A percentile compares a stretch with the other conserved stretches of the same genome.
phyloP scores from a whole-genome alignment of 2,797 vertebrate genomes.

The Orestias chungarensis region DNA sequence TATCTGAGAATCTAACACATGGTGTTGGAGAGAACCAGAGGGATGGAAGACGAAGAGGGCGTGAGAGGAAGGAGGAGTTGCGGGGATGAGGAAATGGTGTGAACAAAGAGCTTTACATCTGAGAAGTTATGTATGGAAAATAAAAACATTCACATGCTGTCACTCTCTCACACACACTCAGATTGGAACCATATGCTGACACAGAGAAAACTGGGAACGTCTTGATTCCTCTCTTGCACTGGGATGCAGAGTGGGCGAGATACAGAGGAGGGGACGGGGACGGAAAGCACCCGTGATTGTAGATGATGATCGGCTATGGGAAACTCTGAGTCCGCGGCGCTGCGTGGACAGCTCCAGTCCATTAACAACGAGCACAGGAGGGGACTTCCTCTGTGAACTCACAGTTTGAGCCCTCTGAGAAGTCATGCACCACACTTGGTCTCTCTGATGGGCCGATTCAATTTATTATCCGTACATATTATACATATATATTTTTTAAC shows the following conservation, averaged over 20 bases:
- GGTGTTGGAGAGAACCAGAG: constrained; percentile 77
- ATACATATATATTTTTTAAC: background rate
- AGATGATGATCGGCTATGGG: constrained; percentile 75
- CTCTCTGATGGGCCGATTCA: constrained; percentile 11
- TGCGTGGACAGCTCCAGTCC: constrained; percentile 56
- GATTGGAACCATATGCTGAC: constrained; percentile 82
- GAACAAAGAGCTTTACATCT: constrained; percentile 78
- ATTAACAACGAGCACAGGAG: constrained; percentile 51
- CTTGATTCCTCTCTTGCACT: constrained; percentile 74
- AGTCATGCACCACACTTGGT: constrained; percentile 1
- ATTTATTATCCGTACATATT: background rate
- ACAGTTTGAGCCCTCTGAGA: constrained; percentile 30
- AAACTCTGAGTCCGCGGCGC: constrained; percentile 57
- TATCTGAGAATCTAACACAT: constrained; percentile 74
- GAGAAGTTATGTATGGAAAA: constrained; percentile 74
- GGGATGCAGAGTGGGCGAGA: constrained; percentile 60
- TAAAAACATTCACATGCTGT: constrained; percentile 74
- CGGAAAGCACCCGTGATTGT: constrained; percentile 62
- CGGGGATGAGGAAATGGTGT: constrained; percentile 52
- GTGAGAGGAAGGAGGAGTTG: constrained; percentile 70
- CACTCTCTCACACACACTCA: constrained; percentile 28
- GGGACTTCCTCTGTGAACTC: constrained; percentile 59
- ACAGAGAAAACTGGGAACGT: constrained; percentile 77
- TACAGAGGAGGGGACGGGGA: constrained; percentile 33
- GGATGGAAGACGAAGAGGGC: constrained; percentile 59